Conservation (phyloP, 2,797 vertebrate genomes). For the Paguma larvata region DNA sequence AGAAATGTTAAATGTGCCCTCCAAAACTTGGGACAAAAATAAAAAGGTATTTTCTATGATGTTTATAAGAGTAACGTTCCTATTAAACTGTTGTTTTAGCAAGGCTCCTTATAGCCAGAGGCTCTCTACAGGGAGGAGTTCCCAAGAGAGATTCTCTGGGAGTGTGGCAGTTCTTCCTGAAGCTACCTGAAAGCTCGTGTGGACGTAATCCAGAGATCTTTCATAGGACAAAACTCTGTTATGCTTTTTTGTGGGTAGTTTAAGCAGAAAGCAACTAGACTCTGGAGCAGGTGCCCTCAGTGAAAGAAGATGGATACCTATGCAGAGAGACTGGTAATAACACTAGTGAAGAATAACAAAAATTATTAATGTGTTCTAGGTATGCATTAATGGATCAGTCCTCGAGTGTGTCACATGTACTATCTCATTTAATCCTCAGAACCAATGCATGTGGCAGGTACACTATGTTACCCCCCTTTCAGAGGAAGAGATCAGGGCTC, state of each 20-base stretch:
- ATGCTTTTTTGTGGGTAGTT: neutral
- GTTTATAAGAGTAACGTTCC: neutral
- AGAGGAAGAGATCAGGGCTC: neutral
- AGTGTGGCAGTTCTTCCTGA: neutral
- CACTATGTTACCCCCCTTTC: neutral
- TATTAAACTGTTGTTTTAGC: neutral
- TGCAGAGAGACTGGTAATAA: neutral
- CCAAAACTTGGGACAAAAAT: neutral
- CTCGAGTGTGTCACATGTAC: neutral
- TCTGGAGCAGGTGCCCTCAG: neutral
- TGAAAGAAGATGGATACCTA: neutral
- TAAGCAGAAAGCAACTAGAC: neutral
- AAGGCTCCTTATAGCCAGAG: neutral
- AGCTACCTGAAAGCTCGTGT: neutral
- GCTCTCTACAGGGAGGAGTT: neutral
- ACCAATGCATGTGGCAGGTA: neutral
- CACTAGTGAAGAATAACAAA: neutral
- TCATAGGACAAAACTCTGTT: neutral
- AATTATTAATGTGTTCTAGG: neutral
- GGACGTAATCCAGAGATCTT: neutral
- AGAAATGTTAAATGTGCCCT: neutral
- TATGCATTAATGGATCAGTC: neutral
- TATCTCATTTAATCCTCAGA: neutral
- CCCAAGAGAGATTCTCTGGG: neutral
- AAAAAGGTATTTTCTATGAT: neutral